Conservation (phyloP, 2,797 vertebrate genomes). For the Pterois miles region DNA sequence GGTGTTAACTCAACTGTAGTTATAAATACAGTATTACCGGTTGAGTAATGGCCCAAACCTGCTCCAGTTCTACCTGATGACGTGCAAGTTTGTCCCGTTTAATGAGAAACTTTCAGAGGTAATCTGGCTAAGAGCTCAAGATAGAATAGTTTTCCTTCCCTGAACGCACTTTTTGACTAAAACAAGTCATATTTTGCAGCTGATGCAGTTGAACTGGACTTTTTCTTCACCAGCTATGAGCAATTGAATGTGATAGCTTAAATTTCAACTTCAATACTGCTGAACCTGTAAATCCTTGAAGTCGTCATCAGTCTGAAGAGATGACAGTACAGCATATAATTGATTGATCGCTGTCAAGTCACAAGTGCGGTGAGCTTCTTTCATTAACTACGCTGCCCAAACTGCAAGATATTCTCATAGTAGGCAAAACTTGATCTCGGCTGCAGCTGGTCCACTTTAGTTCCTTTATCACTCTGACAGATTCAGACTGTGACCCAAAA, state of each 20-base stretch:
- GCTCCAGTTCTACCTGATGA: conserved; percentile 28
- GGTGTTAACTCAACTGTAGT: conserved; percentile 12
- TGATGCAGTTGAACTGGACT: conserved; percentile 18
- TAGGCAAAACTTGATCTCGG: conserved; percentile 5
- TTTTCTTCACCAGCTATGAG: conserved; percentile 27
- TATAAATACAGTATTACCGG: conserved; percentile 23
- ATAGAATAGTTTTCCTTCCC: conserved; percentile 23
- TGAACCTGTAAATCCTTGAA: conserved; percentile 27
- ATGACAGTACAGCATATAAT: not conserved
- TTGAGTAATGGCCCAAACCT: conserved; percentile 18
- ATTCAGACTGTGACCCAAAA: conserved; percentile 52
- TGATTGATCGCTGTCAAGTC: not conserved
- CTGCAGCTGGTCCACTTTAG: conserved; percentile 39
- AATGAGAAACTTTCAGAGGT: conserved; percentile 15
- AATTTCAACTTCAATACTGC: conserved; percentile 15
- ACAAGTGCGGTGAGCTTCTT: not conserved
- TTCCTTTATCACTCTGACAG: conserved; percentile 60
- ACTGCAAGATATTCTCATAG: conserved; percentile 39
- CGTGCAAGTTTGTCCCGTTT: conserved; percentile 13
- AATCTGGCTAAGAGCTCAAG: conserved; percentile 21
- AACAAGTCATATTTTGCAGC: conserved; percentile 33
- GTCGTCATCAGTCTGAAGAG: conserved; percentile 4
- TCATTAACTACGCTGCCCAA: not conserved
- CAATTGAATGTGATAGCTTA: conserved; percentile 42
- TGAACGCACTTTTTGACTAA: conserved; percentile 66